Percentiles rank a stretch among this genome's conserved stretches.
Evolutionary conservation across 2,797 vertebrate genomes (phyloP).

Genomic region (Sebastes hopkinsi): DNA sequence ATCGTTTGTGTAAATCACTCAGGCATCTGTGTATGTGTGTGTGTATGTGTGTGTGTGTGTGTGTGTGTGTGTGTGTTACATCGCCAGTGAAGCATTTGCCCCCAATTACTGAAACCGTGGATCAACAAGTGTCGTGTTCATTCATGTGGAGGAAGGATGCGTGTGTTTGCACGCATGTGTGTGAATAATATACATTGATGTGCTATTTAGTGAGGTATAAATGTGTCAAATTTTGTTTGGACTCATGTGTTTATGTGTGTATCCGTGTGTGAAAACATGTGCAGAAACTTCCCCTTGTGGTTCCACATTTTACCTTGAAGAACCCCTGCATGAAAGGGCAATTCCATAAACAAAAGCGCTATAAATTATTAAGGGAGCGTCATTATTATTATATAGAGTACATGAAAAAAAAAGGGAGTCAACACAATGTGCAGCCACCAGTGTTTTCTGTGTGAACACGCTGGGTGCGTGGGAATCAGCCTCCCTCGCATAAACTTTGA

Average conservation of each 20-base stretch:
- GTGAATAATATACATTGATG: not conserved
- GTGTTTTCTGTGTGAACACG: constrained; percentile 24
- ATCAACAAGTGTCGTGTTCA: constrained; percentile 59
- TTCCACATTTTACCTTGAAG: not conserved
- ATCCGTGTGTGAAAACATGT: not conserved
- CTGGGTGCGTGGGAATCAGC: constrained; percentile 59
- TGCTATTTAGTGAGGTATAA: not conserved
- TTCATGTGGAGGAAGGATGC: constrained; percentile 7
- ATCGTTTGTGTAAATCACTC: constrained; percentile 16
- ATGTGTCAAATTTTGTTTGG: not conserved
- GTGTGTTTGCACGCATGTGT: not conserved
- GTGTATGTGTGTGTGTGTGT: not conserved
- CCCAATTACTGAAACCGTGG: constrained; percentile 34
- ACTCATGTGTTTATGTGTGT: not conserved
- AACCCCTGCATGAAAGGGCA: not conserved
- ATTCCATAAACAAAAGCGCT: not conserved
- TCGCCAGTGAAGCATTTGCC: constrained; percentile 29
- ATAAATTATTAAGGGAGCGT: not conserved
- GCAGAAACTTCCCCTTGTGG: not conserved
- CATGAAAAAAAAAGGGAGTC: not conserved
- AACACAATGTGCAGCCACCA: constrained; percentile 8
- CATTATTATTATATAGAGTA: not conserved
- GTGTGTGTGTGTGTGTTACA: not conserved
- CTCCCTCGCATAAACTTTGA: constrained; percentile 70
- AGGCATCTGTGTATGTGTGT: not conserved